Evolutionary conservation across 2,797 vertebrate species (phyloP), one percentile per base, ranked within the genome.

Genomic region (Siniperca scherzeri): DNA sequence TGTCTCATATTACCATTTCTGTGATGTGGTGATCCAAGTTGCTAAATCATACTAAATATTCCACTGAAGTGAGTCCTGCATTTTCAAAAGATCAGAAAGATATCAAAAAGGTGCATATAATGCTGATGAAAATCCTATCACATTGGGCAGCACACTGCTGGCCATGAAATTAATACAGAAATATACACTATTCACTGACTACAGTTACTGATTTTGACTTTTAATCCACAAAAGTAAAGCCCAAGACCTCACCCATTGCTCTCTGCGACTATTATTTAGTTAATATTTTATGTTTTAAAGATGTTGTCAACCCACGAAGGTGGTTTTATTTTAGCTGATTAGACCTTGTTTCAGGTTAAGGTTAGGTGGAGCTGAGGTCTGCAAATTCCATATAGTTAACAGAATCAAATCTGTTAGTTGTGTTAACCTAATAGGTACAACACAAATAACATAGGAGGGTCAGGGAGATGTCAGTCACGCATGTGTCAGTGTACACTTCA

Each of bases 1-100:
- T 77, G 69, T 81, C 72, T 87, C 67, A 42, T 67, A 67, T 78
- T 19, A 82, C 57, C 22, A 66, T 62, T 55, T 77, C 12, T 62
- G 21, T 77, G 65, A 82, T 80, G 44, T 78, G 25, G 21, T 48
- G 67, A 83, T 75, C 36, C 55, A 22, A 56, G 21, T 74, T 66
- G 13, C 44, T 50, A 67, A 83, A 73, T 57, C 3, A 25, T 46
- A 82, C 60, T 12, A 60, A 55, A 59, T 67, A 72, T 60, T 62
- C 66, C 8, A 25, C 14, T 17, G n/a, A 77, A 81, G 1, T 12
- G 21, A 70, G 40, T 25, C 19, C 27, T 25, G 16, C 2, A 59
- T 22, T 52, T 71, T 60, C 11, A 44, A 17, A 67, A 59, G 62
- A 16, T 33, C 38, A 42, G 14, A 53, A 66, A 60, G 10, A 38